Base-by-base conservation (phyloP, 2,113 vertebrate species). In the Herpailurus yagouaroundi region DNA sequence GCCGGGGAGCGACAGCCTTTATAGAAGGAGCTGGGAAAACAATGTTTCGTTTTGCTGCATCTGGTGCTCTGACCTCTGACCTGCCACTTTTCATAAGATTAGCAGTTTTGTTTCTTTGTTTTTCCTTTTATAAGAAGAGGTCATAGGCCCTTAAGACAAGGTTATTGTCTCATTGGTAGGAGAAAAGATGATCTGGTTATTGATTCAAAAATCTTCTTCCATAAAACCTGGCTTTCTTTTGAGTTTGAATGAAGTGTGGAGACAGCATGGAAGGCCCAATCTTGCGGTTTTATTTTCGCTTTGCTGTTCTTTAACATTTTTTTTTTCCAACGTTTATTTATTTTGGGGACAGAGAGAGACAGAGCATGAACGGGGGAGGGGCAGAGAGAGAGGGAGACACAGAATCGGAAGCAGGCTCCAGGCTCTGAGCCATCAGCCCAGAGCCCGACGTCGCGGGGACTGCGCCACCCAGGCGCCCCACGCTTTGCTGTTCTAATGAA, bases 201-300 rank as follows among this genome's bases (percentile, higher is more conserved):
- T 94, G 86, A 55, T 73, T 96, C 87, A 48, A 83, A 83, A 52
- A 74, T 68, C 21, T 95, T 27, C 12, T 94, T 74, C 50, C 36
- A 66, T 81, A n/a, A 89, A 96, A 80, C 48, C 13, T 88, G 69
- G 16, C 69, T 81, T 91, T 92, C 36, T 60, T 0, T 86, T 55
- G 79, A 38, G 1, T 74, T 89, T 74, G 74, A 87, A 89, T 68
- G 73, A 87, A 89, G 55, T 52, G 15, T 3, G 25, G 50, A 60
- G 57, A 81, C 64, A 33, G 8, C n/a, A 11, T 55, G 11, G 27
- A 25, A 73, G 76, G 18, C 48, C 50, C 38, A 55, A 50, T 74
- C 73, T 15, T 64, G 31, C 10, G 55, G 25, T 82, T 98, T 87
- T 84, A 57, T 88, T 85, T 92, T 60, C 73, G 31, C 38, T 93